Conservation (phyloP, 2,888 invertebrate genomes). For the Strigamia maritima region DNA sequence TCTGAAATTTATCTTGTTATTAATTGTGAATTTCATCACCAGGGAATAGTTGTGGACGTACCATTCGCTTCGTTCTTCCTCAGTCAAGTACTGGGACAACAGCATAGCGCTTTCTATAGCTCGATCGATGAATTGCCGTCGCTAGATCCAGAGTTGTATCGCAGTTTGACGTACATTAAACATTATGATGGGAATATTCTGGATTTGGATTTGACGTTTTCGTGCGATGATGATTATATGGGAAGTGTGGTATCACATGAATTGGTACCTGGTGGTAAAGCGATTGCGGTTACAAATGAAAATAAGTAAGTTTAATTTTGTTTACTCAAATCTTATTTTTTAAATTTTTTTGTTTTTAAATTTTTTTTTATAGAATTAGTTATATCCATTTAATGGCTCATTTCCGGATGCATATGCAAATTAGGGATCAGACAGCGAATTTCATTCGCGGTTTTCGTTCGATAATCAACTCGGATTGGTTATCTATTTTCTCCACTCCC, state of each 20-base stretch:
- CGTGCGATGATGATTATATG: slow-evolving; percentile 90
- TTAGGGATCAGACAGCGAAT: slow-evolving; percentile 92
- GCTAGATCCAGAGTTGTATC: slow-evolving; percentile 90
- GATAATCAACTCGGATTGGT: slow-evolving; percentile 91
- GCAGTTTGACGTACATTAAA: slow-evolving; percentile 93
- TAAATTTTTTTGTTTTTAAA: background rate
- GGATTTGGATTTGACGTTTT: slow-evolving; percentile 92
- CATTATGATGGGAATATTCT: slow-evolving; percentile 74
- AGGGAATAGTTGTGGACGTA: slow-evolving; percentile 96
- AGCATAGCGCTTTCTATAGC: slow-evolving; percentile 88
- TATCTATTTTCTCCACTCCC: slow-evolving; percentile 89
- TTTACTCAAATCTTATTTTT: too few relatives aligned
- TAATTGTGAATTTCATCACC: too few relatives aligned
- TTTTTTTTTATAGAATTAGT: slow-evolving; percentile 90
- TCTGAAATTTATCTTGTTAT: too few relatives aligned
- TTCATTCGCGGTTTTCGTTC: slow-evolving; percentile 95
- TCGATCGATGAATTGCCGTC: slow-evolving; percentile 98
- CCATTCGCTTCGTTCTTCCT: slow-evolving; percentile 98
- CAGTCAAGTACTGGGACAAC: slow-evolving; percentile 89
- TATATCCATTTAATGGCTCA: slow-evolving; percentile 98
- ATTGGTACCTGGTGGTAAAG: slow-evolving; percentile 89
- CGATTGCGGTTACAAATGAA: slow-evolving; percentile 88
- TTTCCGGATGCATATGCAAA: slow-evolving; percentile 97
- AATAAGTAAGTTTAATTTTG: too few relatives aligned
- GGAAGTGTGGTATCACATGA: slow-evolving; percentile 93